phyloP scores from a whole-genome alignment of 1,140 invertebrate genomes.

The Dufourea novaeangliae region DNA sequence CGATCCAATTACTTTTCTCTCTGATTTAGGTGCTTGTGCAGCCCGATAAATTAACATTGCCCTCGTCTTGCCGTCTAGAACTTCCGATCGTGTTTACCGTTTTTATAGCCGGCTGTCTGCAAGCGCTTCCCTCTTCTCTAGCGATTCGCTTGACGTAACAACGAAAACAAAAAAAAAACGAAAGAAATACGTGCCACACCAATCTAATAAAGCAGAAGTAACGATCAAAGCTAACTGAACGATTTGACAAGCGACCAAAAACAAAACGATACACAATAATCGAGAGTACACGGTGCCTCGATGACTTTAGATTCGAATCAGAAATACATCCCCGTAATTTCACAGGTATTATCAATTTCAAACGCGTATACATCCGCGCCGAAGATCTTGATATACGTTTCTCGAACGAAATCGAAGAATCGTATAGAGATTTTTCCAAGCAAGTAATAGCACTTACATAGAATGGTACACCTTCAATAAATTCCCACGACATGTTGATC shows the following conservation, averaged over 20 bases:
- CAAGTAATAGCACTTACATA: neutral
- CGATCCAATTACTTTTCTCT: neutral
- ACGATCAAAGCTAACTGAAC: slow-evolving; percentile 58
- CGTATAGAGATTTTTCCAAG: neutral
- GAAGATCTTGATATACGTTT: neutral
- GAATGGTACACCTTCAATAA: neutral
- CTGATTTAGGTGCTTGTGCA: neutral
- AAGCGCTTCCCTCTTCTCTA: slow-evolving; percentile 37
- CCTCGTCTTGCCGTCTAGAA: slow-evolving; percentile 20
- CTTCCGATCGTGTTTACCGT: neutral
- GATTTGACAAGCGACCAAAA: slow-evolving; percentile 43
- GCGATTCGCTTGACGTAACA: slow-evolving; percentile 26
- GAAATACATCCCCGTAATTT: neutral
- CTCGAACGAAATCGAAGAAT: neutral
- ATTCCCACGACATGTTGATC: neutral
- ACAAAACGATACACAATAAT: slow-evolving; percentile 32
- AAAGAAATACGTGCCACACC: slow-evolving; percentile 57
- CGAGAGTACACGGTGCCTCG: neutral
- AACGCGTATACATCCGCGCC: neutral
- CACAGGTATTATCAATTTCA: neutral
- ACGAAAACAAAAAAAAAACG: slow-evolving; percentile 49
- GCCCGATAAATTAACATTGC: neutral
- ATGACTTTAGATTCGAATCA: neutral
- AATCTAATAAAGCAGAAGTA: slow-evolving; percentile 56
- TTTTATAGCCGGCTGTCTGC: slow-evolving; percentile 26